Base-by-base conservation (phyloP, 2,113 vertebrate genomes). In the Scomber colias region DNA sequence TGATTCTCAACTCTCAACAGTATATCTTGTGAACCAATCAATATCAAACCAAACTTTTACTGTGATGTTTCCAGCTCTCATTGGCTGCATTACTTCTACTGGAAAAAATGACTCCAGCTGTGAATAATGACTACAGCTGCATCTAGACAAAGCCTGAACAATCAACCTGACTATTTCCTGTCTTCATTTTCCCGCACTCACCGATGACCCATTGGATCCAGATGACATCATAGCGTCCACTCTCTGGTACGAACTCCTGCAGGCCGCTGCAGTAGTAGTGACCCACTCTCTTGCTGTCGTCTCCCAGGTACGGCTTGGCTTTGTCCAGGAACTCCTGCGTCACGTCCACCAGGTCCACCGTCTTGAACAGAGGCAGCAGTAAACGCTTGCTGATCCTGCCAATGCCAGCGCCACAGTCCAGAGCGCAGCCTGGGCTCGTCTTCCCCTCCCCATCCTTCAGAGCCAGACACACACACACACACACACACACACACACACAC, bases 201-300 rank as follows among this genome's bases (percentile, higher is more conserved):
- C 98, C 98, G 0, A 99, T 99, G 65, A 99, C 98, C 98, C 98
- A 99, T 95, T 99, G 98, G 78, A 96, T 98, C 98, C 98, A 99
- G 93, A 99, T 99, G 77, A 99, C 95, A 1, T 99, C 97, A 0
- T 99, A 99, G 16, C 95, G 95, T 46, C 83, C 92, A 0, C 90
- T 91, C 93, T 97, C 96, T 0, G 97, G 97, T 57, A 94, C 91
- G 74, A 99, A 99, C 86, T 99, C 97, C 93, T 99, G 98, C 24
- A 99, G 94, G 55, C 97, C 98, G 0, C 92, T 95, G 92, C 98
- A 99, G 92, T 95, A 96, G 86, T 96, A 99, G 93, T 97, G 96
- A 68, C 96, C 94, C 74, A 99, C 97, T 2, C 97, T 82, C 81
- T 95, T 94, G 79, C 94, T 93, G 3, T 98, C 98, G 16, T 97